Base-by-base conservation (phyloP, 2,113 vertebrate genomes). In the Monopterus albus region DNA sequence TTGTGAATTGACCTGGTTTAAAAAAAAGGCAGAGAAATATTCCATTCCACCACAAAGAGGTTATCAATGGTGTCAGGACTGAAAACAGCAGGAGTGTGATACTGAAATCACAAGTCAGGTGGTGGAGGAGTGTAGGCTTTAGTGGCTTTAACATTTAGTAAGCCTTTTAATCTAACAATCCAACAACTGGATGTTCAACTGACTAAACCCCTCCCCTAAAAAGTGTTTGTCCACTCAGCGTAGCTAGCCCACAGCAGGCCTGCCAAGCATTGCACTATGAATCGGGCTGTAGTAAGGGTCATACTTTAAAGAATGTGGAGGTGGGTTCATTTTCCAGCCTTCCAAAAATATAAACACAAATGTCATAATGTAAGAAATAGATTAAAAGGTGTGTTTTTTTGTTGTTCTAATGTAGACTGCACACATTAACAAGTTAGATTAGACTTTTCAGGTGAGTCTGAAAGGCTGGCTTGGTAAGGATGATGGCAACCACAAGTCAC, bases 21-120 rank as follows among this genome's bases (percentile, higher is more conserved):
- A 10, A 72, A 61, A 59, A 47, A 33, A 33, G 23, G 66, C 38
- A n/a, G 29, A 53, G 60, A 59, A 73, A 57, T 2, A 33, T 14
- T 59, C 71, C 50, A 59, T 60, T 13, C 10, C 4, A 1, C 17
- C 45, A 14, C 29, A 38, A 8, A 35, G 23, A 17, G 65, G 45
- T 50, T 17, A 17, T 46, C 0, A 61, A 56, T 31, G 9, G 23
- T 28, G 39, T 26, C 4, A 23, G 1, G 18, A 20, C 1, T 47
- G 18, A 45, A 49, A 66, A 12, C n/a, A 53, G 17, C 13, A 17
- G 17, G 29, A 47, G 38, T 12, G 51, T 64, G 43, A 64, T 29
- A 64, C 21, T 8, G n/a, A 36, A 57, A 17, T 6, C 15, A 39
- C 15, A 21, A 23, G 29, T 50, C 58, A 56, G 18, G 33, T 33